phyloP scores from a whole-genome alignment of 2,888 invertebrate genomes.

The Suillia variegata region DNA sequence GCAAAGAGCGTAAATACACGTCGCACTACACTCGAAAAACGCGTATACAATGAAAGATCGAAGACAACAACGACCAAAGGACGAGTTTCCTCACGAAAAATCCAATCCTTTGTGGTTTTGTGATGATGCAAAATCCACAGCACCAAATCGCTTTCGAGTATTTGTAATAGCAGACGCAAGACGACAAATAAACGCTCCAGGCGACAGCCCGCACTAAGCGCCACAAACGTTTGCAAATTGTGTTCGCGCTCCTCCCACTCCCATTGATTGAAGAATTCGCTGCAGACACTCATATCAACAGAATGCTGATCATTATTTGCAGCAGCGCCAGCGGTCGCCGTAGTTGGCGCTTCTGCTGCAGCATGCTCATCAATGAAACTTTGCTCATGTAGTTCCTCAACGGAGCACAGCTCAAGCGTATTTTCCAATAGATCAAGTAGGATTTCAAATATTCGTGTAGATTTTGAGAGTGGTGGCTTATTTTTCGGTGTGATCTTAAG shows the following conservation, averaged over 20 bases:
- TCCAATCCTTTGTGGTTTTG: constrained; percentile 41
- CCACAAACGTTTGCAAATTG: constrained; percentile 36
- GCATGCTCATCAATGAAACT: not conserved
- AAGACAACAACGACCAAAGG: constrained; percentile 50
- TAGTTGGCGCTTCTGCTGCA: constrained; percentile 11
- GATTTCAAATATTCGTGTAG: constrained; percentile 36
- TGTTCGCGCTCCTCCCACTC: constrained; percentile 48
- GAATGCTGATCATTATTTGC: constrained; percentile 9
- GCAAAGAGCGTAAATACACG: constrained; percentile 47
- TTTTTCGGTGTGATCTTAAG: constrained; percentile 29
- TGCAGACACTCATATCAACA: not conserved
- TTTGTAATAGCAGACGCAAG: constrained; percentile 63
- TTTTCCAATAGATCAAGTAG: constrained; percentile 44
- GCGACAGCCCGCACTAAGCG: constrained; percentile 53
- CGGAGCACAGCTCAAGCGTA: constrained; percentile 32
- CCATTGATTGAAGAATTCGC: constrained; percentile 39
- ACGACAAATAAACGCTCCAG: constrained; percentile 64
- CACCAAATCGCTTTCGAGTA: constrained; percentile 65
- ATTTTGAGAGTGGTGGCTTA: constrained; percentile 28
- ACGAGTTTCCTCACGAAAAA: constrained; percentile 43
- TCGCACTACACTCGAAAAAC: constrained; percentile 42
- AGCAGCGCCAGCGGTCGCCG: not conserved
- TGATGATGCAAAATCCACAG: constrained; percentile 65
- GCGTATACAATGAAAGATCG: constrained; percentile 38
- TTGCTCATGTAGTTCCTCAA: constrained; percentile 28